Conservation (phyloP, 2,888 invertebrate species). For the Synergus laeviventris region DNA sequence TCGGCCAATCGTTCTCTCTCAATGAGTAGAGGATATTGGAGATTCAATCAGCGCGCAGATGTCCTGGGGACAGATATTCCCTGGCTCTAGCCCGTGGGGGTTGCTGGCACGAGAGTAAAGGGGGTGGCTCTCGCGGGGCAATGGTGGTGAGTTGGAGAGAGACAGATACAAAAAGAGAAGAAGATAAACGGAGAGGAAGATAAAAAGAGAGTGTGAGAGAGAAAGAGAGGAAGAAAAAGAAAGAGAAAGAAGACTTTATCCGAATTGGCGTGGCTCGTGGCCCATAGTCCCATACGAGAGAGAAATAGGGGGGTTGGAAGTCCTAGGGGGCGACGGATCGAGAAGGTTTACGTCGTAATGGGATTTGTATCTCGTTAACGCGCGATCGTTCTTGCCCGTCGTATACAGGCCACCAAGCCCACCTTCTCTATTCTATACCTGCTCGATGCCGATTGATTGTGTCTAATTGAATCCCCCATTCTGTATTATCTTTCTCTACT, state of each 20-base stretch:
- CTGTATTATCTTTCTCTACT: conserved; percentile 35
- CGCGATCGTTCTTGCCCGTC: conserved; percentile 73
- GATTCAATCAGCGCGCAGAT: conserved; percentile 76
- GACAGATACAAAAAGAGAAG: conserved; percentile 50
- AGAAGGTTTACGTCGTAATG: conserved; percentile 75
- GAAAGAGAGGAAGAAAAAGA: conserved; percentile 48
- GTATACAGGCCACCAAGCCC: conserved; percentile 54
- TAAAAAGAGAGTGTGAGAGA: conserved; percentile 47
- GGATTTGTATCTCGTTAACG: conserved; percentile 77
- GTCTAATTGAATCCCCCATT: conserved; percentile 50
- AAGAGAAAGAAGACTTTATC: conserved; percentile 65
- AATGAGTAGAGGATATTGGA: conserved; percentile 70
- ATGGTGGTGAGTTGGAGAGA: conserved; percentile 45
- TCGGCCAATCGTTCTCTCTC: conserved; percentile 66
- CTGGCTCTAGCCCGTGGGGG: conserved; percentile 67
- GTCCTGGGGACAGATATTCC: conserved; percentile 76
- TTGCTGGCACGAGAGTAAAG: conserved; percentile 47
- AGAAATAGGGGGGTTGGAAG: conserved; percentile 64
- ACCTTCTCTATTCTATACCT: conserved; percentile 50
- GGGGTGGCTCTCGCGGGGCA: conserved; percentile 52
- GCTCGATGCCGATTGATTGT: conserved; percentile 54
- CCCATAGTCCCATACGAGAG: conserved; percentile 57
- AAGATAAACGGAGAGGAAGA: conserved; percentile 44
- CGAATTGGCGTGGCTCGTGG: conserved; percentile 73
- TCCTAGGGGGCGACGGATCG: conserved; percentile 74